A percentile compares a stretch with the other conserved stretches of the same genome.
Conservation (phyloP, 2,113 vertebrate genomes). For the Macaca fascicularis region T2T-MFA8v1.1 NC_088379.1:77290501-77291000, state of each 20-base stretch:
- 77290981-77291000: neutral
- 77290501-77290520: too few species aligned
- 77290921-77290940: neutral
- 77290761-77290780: neutral
- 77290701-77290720: too few species aligned
- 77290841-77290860: too few species aligned
- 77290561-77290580: too few species aligned
- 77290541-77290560: too few species aligned
- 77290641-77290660: neutral
- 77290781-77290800: neutral
- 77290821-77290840: neutral
- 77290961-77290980: neutral
- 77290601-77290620: neutral
- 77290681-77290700: neutral
- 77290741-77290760: neutral
- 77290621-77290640: neutral
- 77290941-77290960: neutral
- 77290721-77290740: too few species aligned
- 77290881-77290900: neutral
- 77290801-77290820: neutral
- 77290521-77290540: too few species aligned
- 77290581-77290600: too few species aligned
- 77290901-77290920: neutral
- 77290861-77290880: neutral
- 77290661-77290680: neutral